A percentile compares a stretch with the other conserved stretches of the same genome.
Conservation (phyloP, 2,797 vertebrate species). For the Gadopsis marmoratus region DNA sequence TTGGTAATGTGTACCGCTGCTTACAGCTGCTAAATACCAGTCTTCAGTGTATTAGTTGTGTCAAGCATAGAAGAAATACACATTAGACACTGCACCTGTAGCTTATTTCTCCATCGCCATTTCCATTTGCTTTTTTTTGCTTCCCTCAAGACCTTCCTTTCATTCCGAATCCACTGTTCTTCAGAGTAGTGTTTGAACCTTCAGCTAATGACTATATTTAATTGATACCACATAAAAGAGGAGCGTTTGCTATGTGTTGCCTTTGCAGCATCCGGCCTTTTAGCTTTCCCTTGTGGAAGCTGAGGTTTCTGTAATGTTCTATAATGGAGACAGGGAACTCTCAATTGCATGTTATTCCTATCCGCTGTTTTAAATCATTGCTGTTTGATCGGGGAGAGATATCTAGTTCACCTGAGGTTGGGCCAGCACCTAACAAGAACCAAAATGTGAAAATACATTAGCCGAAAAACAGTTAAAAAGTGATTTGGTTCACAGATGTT, state of each 20-base stretch:
- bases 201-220: neutral
- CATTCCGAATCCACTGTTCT: neutral
- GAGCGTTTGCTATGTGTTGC: neutral
- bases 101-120: neutral
- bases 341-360: neutral
- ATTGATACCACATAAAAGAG: too few relatives aligned
- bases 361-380: neutral
- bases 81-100: neutral
- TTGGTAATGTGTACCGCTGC: neutral
- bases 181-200: neutral
- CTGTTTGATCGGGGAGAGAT: neutral
- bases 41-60: neutral
- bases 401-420: too few relatives aligned
- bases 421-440: too few relatives aligned
- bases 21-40: neutral
- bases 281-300: neutral
- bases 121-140: neutral
- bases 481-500: neutral
- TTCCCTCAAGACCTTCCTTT: neutral
- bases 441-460: neutral
- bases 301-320: neutral
- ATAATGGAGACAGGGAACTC: neutral
- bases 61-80: neutral
- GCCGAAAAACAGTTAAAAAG: neutral
- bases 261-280: neutral